Evolutionary conservation across 1,140 invertebrate genomes (phyloP), one percentile per base, ranked within the genome.

Genomic region (Panagrolaimus sp.): DNA sequence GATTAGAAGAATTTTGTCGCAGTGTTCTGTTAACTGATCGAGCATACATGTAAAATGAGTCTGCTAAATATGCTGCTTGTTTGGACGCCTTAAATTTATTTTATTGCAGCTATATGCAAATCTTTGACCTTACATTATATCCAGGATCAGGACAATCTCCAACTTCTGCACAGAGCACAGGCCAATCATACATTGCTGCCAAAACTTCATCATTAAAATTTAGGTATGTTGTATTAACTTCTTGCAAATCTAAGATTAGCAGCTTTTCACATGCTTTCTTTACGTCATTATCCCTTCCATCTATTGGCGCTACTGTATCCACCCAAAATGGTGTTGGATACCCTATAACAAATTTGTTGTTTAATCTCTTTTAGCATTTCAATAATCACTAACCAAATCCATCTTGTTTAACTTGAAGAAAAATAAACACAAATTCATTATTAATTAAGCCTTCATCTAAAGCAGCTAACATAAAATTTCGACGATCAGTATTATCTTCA

Each of bases 391-490:
- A 1, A 68, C 67, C 67, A 27, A 69, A 69, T 11, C 67, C 67
- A 20, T 69, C 66, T 9, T 31, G 45, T n/a, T 20, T 31, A 42
- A 42, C 38, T 48, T 69, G 62, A n/a, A 69, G 16, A 23, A 67
- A 69, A 23, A 69, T 47, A 25, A 68, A 69, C 20, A 69, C 67
- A 61, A 23, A 69, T 5, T 69, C 67, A 44, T 53, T 20, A 11
- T 9, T 42, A 3, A 48, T 45, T 31, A 69, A 71, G 9, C 43
- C 66, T 8, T 68, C 62, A 9, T 11, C 8, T 8, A 16, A 16
- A 1, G 67, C 67, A 11, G 67, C 67, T 47, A 23, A 0, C 67
- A 69, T 65, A 31, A 69, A 47, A 38, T 69, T 69, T 44, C 67
- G 66, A 13, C 43, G 67, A 5, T 68, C 67, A 0, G 16, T 25